Conservation (phyloP, 2,888 invertebrate genomes). For the Agrochola litura region DNA sequence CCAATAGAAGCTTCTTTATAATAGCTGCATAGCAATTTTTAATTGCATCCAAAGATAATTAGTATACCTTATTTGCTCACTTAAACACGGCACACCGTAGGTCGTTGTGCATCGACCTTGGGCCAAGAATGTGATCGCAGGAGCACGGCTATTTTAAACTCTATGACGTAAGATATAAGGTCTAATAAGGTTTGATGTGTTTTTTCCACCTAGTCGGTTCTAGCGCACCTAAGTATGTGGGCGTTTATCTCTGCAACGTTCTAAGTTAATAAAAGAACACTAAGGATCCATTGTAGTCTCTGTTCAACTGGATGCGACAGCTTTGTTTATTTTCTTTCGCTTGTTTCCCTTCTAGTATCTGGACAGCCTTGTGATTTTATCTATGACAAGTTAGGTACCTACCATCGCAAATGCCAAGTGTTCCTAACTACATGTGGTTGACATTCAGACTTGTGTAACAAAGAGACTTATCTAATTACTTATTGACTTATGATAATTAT, state of each 20-base stretch:
- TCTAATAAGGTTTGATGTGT: slow-evolving; percentile 61
- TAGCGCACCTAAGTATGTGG: slow-evolving; percentile 56
- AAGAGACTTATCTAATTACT: slow-evolving; percentile 27
- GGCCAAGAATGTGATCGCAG: slow-evolving; percentile 78
- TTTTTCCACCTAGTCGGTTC: slow-evolving; percentile 44
- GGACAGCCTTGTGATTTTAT: slow-evolving; percentile 33
- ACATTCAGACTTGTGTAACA: slow-evolving; percentile 32
- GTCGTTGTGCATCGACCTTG: slow-evolving; percentile 84
- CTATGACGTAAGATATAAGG: slow-evolving; percentile 71
- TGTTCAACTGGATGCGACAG: slow-evolving; percentile 31
- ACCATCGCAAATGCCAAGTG: slow-evolving; percentile 32
- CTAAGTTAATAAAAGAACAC: slow-evolving; percentile 54
- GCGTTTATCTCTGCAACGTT: slow-evolving; percentile 57
- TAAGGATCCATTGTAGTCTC: slow-evolving; percentile 40
- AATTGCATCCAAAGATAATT: slow-evolving; percentile 72
- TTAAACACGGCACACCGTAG: slow-evolving; percentile 70
- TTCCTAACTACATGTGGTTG: slow-evolving; percentile 12
- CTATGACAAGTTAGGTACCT: slow-evolving; percentile 31
- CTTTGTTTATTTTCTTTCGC: slow-evolving; percentile 16
- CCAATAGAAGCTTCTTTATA: slow-evolving; percentile 32
- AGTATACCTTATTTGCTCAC: slow-evolving; percentile 71
- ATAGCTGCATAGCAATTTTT: slow-evolving; percentile 61
- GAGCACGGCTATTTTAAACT: slow-evolving; percentile 69
- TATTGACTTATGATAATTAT: slow-evolving; percentile 22
- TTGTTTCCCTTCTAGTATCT: slow-evolving; percentile 8